Evolutionary conservation across 2,113 vertebrate genomes (phyloP).

Genomic region (Cololabis saira): DNA sequence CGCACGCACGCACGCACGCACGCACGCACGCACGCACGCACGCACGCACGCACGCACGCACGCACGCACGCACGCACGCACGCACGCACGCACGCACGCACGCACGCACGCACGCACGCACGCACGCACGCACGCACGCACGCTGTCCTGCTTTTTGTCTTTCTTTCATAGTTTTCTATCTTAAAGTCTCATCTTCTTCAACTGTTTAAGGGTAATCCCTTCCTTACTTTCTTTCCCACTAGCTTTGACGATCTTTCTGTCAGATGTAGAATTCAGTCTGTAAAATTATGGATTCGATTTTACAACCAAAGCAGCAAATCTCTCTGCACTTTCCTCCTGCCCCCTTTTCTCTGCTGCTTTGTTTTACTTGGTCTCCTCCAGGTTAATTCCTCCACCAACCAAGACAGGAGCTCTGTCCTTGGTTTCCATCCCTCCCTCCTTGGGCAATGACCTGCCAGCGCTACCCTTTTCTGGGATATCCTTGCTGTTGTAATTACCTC

Average conservation of each 20-base stretch:
- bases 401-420: conserved; percentile 59
- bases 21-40: background rate
- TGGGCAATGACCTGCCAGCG: conserved; percentile 69
- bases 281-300: conserved; percentile 44
- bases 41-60: conserved; percentile 30
- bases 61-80: conserved; percentile 28
- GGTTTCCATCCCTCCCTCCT: conserved; percentile 63
- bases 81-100: background rate
- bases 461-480: conserved; percentile 68
- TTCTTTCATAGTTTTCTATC: conserved; percentile 48
- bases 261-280: background rate
- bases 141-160: conserved; percentile 42
- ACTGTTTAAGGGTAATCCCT: conserved; percentile 11
- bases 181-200: conserved; percentile 25
- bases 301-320: conserved; percentile 8
- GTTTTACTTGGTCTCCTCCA: conserved; percentile 45
- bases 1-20: conserved; percentile 24
- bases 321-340: conserved; percentile 2
- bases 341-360: conserved; percentile 16
- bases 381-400: conserved; percentile 39
- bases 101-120: background rate
- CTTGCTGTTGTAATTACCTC: conserved; percentile 78
- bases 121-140: conserved; percentile 24
- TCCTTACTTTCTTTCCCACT: conserved; percentile 4
- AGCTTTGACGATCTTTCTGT: background rate